Conservation (phyloP, 2,797 vertebrate species). For the Melanotaenia nigrans region DNA sequence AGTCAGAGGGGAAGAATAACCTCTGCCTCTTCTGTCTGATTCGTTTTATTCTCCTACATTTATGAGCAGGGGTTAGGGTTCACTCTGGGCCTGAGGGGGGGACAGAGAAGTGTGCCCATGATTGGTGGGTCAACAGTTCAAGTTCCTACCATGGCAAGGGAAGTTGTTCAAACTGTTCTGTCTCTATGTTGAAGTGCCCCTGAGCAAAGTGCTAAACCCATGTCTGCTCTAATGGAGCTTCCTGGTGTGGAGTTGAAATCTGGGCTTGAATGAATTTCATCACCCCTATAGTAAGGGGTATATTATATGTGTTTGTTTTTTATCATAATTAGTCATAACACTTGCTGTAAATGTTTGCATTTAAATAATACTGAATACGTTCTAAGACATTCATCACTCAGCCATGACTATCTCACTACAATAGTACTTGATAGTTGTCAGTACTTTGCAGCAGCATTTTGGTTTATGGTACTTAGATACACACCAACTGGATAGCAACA, state of each 20-base stretch:
- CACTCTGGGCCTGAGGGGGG: background rate
- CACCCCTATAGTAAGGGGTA: too few relatives aligned
- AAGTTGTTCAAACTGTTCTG: conserved; percentile 39
- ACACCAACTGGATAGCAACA: too few relatives aligned
- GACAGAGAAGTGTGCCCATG: conserved; percentile 11
- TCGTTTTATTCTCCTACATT: conserved; percentile 33
- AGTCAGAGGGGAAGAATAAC: conserved; percentile 34
- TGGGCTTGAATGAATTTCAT: background rate
- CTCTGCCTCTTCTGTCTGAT: conserved; percentile 48
- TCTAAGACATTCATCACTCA: too few relatives aligned
- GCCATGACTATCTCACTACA: too few relatives aligned
- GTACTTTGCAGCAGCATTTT: too few relatives aligned
- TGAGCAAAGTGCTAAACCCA: conserved; percentile 46
- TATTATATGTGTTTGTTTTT: too few relatives aligned
- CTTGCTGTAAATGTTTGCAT: too few relatives aligned
- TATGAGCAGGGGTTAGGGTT: conserved; percentile 28
- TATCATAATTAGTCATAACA: too few relatives aligned
- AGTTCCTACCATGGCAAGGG: conserved; percentile 6
- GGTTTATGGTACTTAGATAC: too few relatives aligned
- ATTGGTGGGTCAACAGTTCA: conserved; percentile 50
- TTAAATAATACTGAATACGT: too few relatives aligned
- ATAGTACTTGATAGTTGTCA: too few relatives aligned
- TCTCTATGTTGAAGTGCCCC: conserved; percentile 42
- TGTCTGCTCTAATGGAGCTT: conserved; percentile 1
- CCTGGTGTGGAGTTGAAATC: background rate